Evolutionary conservation across 1,140 invertebrate species (phyloP).

Genomic region (Caenorhabditis tropicalis): DNA sequence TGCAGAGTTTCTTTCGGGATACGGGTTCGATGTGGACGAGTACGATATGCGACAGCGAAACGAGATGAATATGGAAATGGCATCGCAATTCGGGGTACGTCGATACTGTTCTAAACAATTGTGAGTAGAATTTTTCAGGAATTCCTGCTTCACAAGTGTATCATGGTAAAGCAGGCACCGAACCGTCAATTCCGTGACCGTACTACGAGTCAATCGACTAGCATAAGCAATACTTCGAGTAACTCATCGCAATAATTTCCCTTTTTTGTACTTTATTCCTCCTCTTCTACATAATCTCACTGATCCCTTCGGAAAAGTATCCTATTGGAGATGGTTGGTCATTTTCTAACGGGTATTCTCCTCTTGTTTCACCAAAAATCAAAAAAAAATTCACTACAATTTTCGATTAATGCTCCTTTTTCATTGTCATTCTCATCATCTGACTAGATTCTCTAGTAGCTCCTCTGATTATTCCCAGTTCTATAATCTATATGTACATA

Average conservation of each 20-base stretch:
- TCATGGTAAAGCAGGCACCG: constrained; percentile 23
- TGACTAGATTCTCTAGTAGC: not conserved
- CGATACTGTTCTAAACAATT: too few relatives aligned
- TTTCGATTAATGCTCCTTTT: too few relatives aligned
- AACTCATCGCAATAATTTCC: too few relatives aligned
- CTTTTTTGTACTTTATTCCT: too few relatives aligned
- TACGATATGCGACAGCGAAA: not conserved
- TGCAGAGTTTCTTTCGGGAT: constrained; percentile 25
- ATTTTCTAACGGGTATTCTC: too few relatives aligned
- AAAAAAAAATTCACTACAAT: too few relatives aligned
- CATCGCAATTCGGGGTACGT: not conserved
- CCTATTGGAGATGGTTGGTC: too few relatives aligned
- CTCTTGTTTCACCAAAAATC: too few relatives aligned
- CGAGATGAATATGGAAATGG: constrained; percentile 8
- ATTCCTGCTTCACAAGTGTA: constrained; percentile 47
- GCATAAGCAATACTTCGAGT: constrained; percentile 24
- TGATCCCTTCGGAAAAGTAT: not conserved
- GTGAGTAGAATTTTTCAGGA: constrained; percentile 29
- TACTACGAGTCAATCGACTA: constrained; percentile 32
- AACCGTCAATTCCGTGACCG: constrained; percentile 37
- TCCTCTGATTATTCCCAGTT: not conserved
- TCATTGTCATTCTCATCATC: too few relatives aligned
- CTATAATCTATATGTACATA: constrained; percentile 20
- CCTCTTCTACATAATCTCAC: not conserved
- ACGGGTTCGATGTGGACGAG: constrained; percentile 31